Evolutionary conservation across 2,888 invertebrate genomes (phyloP), one percentile per base, ranked within the genome.

Genomic region (Deroplatys truncata): DNA sequence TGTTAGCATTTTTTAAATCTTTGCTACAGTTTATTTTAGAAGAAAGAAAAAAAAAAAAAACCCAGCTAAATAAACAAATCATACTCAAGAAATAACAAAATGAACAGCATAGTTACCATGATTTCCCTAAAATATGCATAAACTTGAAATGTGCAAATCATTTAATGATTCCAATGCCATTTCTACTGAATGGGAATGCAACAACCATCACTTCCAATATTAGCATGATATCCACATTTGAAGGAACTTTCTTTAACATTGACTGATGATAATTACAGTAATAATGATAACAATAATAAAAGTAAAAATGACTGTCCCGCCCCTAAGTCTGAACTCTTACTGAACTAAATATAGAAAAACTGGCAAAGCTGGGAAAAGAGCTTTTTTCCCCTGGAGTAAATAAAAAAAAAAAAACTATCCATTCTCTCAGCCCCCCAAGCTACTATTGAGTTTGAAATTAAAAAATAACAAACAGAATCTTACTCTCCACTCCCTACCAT

Each of bases 321-420:
- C 89, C 89, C 89, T 83, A 89, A 89, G 89, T 89, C 83, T 89
- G n/a, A 83, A 89, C 86, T 86, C 83, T 49, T 89, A 89, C 83
- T 49, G 35, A 87, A 87, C 87, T 87, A 87, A 87, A n/a, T 82
- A 86, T 82, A 86, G 35, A 28, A 86, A 84, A 86, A 89, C 72
- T 89, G 86, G 86, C 86, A 82, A 86, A 86, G 85, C 89, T 86
- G 86, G 87, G 82, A 89, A 89, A 43, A 83, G 49, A 89, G 83
- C 82, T 86, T 89, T 5, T 72, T 72, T 86, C 84, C 86, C n/a
- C 89, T n/a, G 15, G 86, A 43, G 43, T 10, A 43, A 43, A 43
- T 13, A 43, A 43, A 35, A 43, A 43, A 15, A 86, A 86, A 72
- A 86, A 56, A 28, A 29, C 72, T 28, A 56, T 31, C 29, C 31